A percentile compares a stretch with the other conserved stretches of the same genome.
phyloP scores from a whole-genome alignment of 2,797 vertebrate genomes.

The Pseudochirops cupreus region DNA sequence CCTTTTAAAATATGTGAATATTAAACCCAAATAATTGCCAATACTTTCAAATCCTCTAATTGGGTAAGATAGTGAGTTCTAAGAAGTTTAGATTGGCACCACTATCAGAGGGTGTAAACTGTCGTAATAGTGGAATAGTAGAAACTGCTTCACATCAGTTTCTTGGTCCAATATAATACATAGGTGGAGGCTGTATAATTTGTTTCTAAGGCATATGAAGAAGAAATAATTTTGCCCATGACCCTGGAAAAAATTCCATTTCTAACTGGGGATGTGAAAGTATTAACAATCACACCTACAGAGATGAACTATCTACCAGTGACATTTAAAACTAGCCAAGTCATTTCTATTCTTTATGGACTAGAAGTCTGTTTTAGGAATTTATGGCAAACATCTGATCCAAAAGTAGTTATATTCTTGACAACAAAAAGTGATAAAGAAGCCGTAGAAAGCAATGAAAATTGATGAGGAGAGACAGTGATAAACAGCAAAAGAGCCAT shows the following conservation, averaged over 20 bases:
- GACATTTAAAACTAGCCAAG: constrained; percentile 84
- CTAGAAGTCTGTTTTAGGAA: constrained; percentile 80
- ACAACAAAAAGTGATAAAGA: constrained; percentile 87
- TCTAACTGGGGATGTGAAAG: constrained; percentile 76
- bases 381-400: constrained; percentile 86
- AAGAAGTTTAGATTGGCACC: constrained; percentile 62
- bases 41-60: constrained; percentile 63
- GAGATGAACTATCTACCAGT: constrained; percentile 83
- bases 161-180: constrained; percentile 75
- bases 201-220: constrained; percentile 72
- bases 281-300: constrained; percentile 79
- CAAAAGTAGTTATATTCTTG: constrained; percentile 86
- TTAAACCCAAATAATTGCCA: constrained; percentile 69
- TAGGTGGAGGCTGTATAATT: constrained; percentile 68
- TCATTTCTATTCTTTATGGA: constrained; percentile 84
- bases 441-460: constrained; percentile 85
- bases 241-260: constrained; percentile 75
- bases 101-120: constrained; percentile 53
- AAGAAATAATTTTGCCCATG: constrained; percentile 70
- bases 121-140: constrained; percentile 29
- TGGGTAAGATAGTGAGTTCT: constrained; percentile 67
- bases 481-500: constrained; percentile 83
- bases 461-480: constrained; percentile 83
- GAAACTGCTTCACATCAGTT: constrained; percentile 66
- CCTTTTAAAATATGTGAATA: constrained; percentile 26